These are phyloP conservation scores for Cochlearius cochlearius DNA, from an alignment of 2,113 vertebrate species.

Conservation along the genomic window DNA sequence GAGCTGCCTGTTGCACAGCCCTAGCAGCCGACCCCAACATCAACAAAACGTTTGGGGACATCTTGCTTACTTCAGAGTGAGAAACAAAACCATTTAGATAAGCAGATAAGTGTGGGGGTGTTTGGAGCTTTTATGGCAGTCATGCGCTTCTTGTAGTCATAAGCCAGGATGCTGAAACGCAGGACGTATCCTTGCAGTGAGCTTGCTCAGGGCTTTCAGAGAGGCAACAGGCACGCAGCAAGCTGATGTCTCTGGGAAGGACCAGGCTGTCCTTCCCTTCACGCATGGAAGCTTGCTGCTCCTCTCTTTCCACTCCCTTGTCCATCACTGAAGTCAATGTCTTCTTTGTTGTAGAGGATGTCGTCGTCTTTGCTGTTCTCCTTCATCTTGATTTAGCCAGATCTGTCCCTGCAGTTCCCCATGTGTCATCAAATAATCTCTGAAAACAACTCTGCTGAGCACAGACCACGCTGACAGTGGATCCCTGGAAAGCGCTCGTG, in stretches of 20 bases:
- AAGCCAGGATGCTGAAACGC: background rate
- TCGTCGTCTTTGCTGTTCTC: background rate
- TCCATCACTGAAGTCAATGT: no score
- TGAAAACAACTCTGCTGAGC: background rate
- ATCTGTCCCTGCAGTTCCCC: background rate
- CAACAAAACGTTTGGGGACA: background rate
- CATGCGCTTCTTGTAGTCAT: background rate
- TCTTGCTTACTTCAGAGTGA: background rate
- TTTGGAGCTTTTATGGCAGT: background rate
- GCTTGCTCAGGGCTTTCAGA: background rate
- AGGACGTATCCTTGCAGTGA: background rate
- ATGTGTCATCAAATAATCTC: background rate
- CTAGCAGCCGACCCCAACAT: background rate
- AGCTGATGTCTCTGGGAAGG: background rate
- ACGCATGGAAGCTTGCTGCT: background rate
- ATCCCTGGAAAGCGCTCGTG: background rate
- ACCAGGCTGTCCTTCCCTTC: background rate
- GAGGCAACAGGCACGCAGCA: background rate
- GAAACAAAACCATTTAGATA: background rate
- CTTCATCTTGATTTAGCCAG: background rate
- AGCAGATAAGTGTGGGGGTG: background rate
- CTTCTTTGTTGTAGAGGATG: background rate
- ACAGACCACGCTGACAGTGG: background rate
- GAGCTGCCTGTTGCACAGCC: background rate
- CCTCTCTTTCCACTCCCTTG: background rate